Evolutionary conservation across 2,888 invertebrate species (phyloP).

Genomic region (Opisthograptis luteolata): DNA sequence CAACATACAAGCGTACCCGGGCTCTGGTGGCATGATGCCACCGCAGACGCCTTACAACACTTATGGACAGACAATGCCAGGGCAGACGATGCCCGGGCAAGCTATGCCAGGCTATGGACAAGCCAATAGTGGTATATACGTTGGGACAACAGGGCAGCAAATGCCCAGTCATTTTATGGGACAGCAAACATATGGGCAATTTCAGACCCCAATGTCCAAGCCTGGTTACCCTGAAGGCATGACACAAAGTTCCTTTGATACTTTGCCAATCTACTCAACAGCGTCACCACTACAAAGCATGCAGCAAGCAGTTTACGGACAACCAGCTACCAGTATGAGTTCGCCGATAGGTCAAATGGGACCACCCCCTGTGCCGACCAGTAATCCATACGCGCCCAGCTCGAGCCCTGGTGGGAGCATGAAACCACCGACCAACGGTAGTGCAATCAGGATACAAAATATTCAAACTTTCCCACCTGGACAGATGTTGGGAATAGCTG

Average conservation of each 20-base stretch:
- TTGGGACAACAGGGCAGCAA: conserved; percentile 55
- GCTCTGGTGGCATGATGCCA: conserved; percentile 75
- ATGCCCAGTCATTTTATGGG: conserved; percentile 67
- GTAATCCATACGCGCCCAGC: conserved; percentile 55
- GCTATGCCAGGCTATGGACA: conserved; percentile 66
- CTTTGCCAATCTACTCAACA: conserved; percentile 58
- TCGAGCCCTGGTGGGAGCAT: conserved; percentile 66
- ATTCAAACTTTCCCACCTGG: conserved; percentile 74
- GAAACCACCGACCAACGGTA: conserved; percentile 55
- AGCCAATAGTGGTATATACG: conserved; percentile 68
- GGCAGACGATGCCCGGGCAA: conserved; percentile 66
- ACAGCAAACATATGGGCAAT: conserved; percentile 63
- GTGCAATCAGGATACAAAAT: conserved; percentile 70
- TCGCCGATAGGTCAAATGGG: conserved; percentile 57
- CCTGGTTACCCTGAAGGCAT: conserved; percentile 60
- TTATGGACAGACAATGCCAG: conserved; percentile 52
- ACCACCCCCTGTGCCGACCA: conserved; percentile 51
- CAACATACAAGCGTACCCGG: conserved; percentile 86
- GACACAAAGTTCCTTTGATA: conserved; percentile 55
- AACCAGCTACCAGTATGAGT: conserved; percentile 48
- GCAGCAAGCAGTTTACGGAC: conserved; percentile 76
- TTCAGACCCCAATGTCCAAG: conserved; percentile 61
- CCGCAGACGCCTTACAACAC: conserved; percentile 71
- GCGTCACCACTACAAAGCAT: conserved; percentile 73
- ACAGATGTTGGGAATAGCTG: conserved; percentile 51